These are phyloP conservation scores for Brachyalestes nurse DNA, from an alignment of 2,797 vertebrate genomes.

Conservation along the genomic window DNA sequence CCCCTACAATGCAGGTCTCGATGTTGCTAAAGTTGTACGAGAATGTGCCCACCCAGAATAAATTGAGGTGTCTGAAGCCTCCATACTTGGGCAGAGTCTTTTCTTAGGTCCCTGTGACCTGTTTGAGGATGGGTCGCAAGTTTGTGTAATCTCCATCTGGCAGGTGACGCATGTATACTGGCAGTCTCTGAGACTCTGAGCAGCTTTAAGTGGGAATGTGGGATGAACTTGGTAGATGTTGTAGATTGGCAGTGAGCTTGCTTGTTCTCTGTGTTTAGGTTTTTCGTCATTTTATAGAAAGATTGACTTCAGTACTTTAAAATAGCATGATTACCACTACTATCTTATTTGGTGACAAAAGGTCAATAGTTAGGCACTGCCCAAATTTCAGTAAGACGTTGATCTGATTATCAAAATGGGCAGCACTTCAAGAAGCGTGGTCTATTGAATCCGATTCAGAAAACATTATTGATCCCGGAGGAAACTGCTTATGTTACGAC, in stretches of 20 bases:
- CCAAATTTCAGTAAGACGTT: no score
- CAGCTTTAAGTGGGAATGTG: not conserved
- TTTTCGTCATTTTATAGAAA: not conserved
- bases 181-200: not conserved
- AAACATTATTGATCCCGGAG: no score
- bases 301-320: not conserved
- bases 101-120: not conserved
- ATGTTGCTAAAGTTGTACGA: no score
- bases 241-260: not conserved
- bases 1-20: no score
- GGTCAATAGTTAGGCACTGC: no score
- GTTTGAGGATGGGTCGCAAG: not conserved
- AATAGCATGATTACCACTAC: not conserved
- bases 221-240: not conserved
- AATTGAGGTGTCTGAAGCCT: no score
- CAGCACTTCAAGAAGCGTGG: no score
- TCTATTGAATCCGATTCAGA: no score
- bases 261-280: not conserved
- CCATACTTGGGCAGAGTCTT: not conserved
- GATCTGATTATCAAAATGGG: no score
- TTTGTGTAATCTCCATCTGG: not conserved
- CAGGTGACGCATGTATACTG: not conserved
- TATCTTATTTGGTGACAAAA: not conserved
- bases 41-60: no score
- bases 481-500: no score